These are phyloP conservation scores for Neodiprion fabricii DNA, from an alignment of 1,140 invertebrate species.

Conservation along the genomic window DNA sequence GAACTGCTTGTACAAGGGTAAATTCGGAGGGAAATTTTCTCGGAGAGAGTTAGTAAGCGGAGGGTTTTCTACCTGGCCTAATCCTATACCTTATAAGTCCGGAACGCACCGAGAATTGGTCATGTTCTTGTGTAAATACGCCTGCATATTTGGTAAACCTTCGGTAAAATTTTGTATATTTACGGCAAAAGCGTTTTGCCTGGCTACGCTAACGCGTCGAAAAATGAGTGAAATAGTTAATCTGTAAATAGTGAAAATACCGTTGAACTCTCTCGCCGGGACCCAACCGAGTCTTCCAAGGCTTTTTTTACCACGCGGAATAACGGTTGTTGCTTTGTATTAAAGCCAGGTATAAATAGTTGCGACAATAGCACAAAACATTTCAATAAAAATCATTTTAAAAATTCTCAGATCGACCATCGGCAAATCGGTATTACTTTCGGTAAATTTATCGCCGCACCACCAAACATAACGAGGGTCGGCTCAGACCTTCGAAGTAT, in stretches of 20 bases:
- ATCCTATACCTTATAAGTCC: not conserved
- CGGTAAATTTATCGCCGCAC: not conserved
- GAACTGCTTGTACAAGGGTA: not conserved
- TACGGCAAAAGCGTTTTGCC: not conserved
- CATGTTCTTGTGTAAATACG: not conserved
- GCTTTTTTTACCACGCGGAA: too few relatives aligned
- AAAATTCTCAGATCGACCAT: not conserved
- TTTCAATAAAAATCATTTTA: not conserved
- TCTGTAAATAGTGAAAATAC: not conserved
- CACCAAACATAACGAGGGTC: not conserved
- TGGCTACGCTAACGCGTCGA: not conserved
- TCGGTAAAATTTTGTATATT: not conserved
- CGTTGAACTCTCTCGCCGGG: not conserved
- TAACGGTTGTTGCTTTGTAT: too few relatives aligned
- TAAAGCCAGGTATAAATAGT: too few relatives aligned
- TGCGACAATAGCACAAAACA: not conserved
- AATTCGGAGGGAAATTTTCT: not conserved
- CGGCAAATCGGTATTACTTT: not conserved
- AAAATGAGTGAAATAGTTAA: not conserved
- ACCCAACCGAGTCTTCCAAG: not conserved
- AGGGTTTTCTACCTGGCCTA: not conserved
- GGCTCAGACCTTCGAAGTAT: too few relatives aligned
- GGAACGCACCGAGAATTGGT: not conserved
- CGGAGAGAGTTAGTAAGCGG: not conserved
- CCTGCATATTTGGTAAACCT: not conserved